Conservation (phyloP, 92 coral and sea anemone genomes). For the Epizoanthus scotinus region DNA sequence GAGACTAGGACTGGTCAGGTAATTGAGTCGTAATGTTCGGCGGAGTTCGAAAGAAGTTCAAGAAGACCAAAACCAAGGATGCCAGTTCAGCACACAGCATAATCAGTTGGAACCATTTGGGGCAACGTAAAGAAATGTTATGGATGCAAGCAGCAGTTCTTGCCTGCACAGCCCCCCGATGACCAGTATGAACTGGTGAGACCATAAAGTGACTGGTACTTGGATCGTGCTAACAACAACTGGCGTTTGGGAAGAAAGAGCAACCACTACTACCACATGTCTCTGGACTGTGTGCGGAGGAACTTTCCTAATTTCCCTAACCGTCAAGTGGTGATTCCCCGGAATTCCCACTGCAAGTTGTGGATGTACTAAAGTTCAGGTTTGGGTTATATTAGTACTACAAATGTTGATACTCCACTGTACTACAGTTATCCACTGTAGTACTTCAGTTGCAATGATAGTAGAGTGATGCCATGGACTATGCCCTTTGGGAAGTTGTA, state of each 20-base stretch:
- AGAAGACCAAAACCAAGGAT: slow-evolving; percentile 41
- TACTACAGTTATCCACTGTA: too few relatives aligned
- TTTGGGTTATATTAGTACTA: too few relatives aligned
- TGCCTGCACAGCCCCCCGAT: slow-evolving; percentile 55
- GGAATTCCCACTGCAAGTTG: slow-evolving; percentile 18
- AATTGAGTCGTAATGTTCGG: too few relatives aligned
- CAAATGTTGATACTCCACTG: too few relatives aligned
- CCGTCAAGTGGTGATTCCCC: slow-evolving; percentile 21
- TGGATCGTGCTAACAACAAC: slow-evolving; percentile 30
- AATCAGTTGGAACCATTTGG: slow-evolving; percentile 58
- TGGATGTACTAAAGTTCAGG: too few relatives aligned
- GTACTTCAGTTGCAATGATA: too few relatives aligned
- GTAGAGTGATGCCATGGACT: too few relatives aligned
- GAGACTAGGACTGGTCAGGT: too few relatives aligned
- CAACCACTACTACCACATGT: slow-evolving; percentile 49
- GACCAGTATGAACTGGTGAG: slow-evolving; percentile 58
- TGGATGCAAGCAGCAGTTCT: slow-evolving; percentile 55
- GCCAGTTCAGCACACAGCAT: slow-evolving; percentile 46
- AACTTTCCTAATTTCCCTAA: slow-evolving; percentile 25
- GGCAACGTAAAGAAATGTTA: slow-evolving; percentile 59
- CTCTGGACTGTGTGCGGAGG: slow-evolving; percentile 24
- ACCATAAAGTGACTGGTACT: slow-evolving; percentile 50
- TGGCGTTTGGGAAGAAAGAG: slow-evolving; percentile 43
- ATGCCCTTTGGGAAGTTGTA: too few relatives aligned
- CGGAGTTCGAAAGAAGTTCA: too few relatives aligned